phyloP scores from a whole-genome alignment of 2,113 vertebrate species.

The Python bivittatus region DNA sequence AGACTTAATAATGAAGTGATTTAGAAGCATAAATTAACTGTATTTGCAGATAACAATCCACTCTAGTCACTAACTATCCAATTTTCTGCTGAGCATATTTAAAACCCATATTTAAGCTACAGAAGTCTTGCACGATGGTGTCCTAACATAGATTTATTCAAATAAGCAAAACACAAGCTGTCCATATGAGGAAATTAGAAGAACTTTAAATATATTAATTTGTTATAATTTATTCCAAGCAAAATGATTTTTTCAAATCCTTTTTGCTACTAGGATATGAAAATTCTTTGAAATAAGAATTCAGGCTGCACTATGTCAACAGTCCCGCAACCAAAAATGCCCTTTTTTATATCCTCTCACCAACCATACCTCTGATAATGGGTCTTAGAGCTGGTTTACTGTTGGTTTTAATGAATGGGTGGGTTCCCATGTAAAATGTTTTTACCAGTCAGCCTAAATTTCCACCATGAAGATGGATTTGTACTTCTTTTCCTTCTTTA shows the following conservation, averaged over 20 bases:
- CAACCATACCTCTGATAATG: background rate
- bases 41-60: background rate
- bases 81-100: background rate
- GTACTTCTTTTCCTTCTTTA: background rate
- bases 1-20: background rate
- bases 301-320: conserved; percentile 44
- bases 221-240: conserved; percentile 58
- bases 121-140: background rate
- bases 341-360: background rate
- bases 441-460: background rate
- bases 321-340: background rate
- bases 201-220: conserved; percentile 46
- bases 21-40: background rate
- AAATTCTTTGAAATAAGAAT: conserved; percentile 56
- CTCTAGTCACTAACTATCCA: background rate
- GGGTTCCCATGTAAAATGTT: background rate
- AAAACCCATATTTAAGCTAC: background rate
- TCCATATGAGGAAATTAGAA: background rate
- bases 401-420: background rate
- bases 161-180: conserved; percentile 34
- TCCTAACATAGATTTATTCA: conserved; percentile 9
- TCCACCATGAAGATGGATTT: background rate
- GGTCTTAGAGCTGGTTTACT: background rate
- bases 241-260: conserved; percentile 33
- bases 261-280: conserved; percentile 54